Evolutionary conservation across 1,140 invertebrate genomes (phyloP).

Genomic region (Reticulitermes speratus): DNA sequence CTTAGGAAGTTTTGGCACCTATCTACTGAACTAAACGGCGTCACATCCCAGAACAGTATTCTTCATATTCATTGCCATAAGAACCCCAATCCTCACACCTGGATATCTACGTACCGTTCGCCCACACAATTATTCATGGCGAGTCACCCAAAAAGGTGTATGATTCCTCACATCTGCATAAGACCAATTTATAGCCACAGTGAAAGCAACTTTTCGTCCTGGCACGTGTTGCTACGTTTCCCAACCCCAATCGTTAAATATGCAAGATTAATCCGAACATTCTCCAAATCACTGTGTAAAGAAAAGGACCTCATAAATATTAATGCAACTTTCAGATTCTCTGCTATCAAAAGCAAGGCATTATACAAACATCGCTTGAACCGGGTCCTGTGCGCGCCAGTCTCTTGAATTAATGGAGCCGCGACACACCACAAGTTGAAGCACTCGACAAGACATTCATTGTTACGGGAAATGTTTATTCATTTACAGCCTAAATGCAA

Average conservation of each 20-base stretch:
- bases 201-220: background rate
- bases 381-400: background rate
- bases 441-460: background rate
- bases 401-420: background rate
- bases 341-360: background rate
- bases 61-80: background rate
- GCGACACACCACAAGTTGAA: background rate
- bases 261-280: constrained; percentile 23
- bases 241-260: background rate
- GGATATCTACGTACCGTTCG: too few species aligned
- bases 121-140: too few species aligned
- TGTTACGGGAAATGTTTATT: constrained; percentile 2
- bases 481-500: background rate
- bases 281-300: background rate
- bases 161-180: background rate
- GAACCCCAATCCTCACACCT: too few species aligned
- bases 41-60: background rate
- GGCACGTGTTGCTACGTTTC: background rate
- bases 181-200: background rate
- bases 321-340: background rate
- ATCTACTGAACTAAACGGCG: background rate
- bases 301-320: constrained; percentile 10
- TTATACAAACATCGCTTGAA: background rate
- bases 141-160: too few species aligned
- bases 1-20: too few species aligned